Evolutionary conservation across 2,113 vertebrate species (phyloP).

Genomic region (Platichthys flesus): DNA sequence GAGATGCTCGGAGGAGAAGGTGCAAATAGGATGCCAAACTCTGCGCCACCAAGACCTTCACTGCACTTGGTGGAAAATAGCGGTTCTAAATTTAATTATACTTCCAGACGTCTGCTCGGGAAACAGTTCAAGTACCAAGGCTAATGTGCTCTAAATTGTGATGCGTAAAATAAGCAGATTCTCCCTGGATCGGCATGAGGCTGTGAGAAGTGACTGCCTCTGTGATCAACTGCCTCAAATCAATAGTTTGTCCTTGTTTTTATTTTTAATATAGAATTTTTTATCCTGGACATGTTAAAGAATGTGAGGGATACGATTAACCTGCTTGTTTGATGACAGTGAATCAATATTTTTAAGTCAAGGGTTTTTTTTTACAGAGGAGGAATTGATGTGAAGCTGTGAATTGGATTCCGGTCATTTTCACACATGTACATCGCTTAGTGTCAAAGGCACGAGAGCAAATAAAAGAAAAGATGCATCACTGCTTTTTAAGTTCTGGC

Average conservation of each 20-base stretch:
- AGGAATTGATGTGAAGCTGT: not conserved
- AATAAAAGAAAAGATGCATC: not conserved
- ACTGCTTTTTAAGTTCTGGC: too few relatives aligned
- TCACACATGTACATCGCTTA: not conserved
- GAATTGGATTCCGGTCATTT: not conserved
- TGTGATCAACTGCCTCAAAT: not conserved
- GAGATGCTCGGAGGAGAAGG: constrained; percentile 56
- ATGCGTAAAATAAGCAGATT: not conserved
- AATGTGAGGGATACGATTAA: too few relatives aligned
- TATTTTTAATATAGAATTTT: too few relatives aligned
- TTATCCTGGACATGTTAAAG: too few relatives aligned
- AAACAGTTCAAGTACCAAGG: not conserved
- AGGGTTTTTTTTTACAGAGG: not conserved
- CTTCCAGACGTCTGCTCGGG: constrained; percentile 19
- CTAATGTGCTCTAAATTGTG: constrained; percentile 6
- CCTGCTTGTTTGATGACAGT: not conserved
- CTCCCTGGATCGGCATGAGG: constrained; percentile 2
- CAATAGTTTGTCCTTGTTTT: not conserved
- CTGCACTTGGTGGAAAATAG: constrained; percentile 28
- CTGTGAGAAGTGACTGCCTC: not conserved
- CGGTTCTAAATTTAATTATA: constrained; percentile 46
- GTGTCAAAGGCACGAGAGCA: not conserved
- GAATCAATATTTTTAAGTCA: not conserved
- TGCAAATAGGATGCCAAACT: constrained; percentile 52
- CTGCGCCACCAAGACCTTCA: constrained; percentile 27